Base-by-base conservation (phyloP, 2,113 vertebrate species). In the Saccopteryx leptura region DNA sequence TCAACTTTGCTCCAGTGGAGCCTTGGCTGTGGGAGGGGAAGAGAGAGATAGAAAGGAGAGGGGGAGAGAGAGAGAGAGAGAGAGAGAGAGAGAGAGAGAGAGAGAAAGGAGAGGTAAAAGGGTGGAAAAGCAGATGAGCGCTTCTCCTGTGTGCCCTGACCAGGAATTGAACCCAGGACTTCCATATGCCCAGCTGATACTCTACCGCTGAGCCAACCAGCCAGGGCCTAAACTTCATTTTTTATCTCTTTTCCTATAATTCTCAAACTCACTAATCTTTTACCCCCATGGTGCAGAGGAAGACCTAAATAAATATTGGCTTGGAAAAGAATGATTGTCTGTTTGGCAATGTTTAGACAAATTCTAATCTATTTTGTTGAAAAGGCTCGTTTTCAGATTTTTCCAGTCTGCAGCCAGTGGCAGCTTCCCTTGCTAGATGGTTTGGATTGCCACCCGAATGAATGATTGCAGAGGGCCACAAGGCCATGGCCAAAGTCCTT, bases 261-360 rank as follows among this genome's bases (percentile, higher is more conserved):
- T 84, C 46, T 84, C 76, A 84, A 76, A 50, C 10, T 79, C 88
- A 60, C 31, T 46, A 56, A 84, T 89, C 12, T 26, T 88, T 88
- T 26, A 7, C 18, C 9, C 13, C 1, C 31, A 10, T 48, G 13
- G 11, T 75, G 2, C 7, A 4, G 48, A 84, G 18, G 52, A 93
- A 11, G n/a, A 82, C 26, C 80, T 93, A 82, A 92, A 81, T 78
- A 72, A 90, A 90, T 88, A n/a, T 56, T 85, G 87, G 15, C 23
- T 58, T 85, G 18, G 33, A 60, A 81, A 86, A 66, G 50, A 93
- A 26, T 60, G 17, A 24, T 85, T 95, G 80, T 90, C 28, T 63
- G 5, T 87, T 96, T 88, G 66, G 5, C 31, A 19, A 48, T 69
- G 8, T 74, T 89, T 87, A 85, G 58, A 71, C 60, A 75, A 17